Base-by-base conservation (phyloP, 2,797 vertebrate genomes). In the Eospalax fontanierii region DNA sequence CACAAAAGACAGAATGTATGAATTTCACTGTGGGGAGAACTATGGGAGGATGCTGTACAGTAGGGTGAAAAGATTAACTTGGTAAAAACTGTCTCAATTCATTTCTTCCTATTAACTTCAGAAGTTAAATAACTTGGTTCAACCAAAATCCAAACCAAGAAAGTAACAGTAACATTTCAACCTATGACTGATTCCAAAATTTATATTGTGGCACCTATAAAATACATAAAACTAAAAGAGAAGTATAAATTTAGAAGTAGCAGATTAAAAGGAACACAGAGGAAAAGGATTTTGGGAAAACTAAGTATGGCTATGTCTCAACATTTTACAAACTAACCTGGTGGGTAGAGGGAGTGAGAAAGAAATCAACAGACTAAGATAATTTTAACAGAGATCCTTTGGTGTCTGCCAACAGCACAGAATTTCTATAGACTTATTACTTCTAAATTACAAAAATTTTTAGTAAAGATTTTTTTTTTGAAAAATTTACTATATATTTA, bases 241-340 rank as follows among this genome's bases (percentile, higher is more conserved):
- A 81, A 82, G 46, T 74, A 35, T 43, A 90, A 73, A 57, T 84
- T 81, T 81, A 94, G 83, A 76, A 71, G 43, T 59, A 95, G 65
- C 50, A 90, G 95, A 73, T 71, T 78, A 88, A 89, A 6, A 94
- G 68, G 78, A 89, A 86, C 65, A 91, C 9, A 82, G 59, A 71
- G 46, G 73, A 40, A 19, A 54, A 46, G 14, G 75, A 82, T 40
- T 89, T 70, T 43, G 24, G 3, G 66, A 82, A 93, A 87, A 70
- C 15, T 78, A 95, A 92, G 24, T 22, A 84, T 26, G 80, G 21
- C 6, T 54, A 93, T 83, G 82, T 80, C 14, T 83, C 68, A 91
- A 65, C 12, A 76, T 11, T 50, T 63, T 74, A 88, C 9, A 50
- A 83, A 75, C 57, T 89, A 81, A 38, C 18, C 7, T 5, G n/a